Conservation (phyloP, 2,888 invertebrate species). For the Mythimna vitellina region DNA sequence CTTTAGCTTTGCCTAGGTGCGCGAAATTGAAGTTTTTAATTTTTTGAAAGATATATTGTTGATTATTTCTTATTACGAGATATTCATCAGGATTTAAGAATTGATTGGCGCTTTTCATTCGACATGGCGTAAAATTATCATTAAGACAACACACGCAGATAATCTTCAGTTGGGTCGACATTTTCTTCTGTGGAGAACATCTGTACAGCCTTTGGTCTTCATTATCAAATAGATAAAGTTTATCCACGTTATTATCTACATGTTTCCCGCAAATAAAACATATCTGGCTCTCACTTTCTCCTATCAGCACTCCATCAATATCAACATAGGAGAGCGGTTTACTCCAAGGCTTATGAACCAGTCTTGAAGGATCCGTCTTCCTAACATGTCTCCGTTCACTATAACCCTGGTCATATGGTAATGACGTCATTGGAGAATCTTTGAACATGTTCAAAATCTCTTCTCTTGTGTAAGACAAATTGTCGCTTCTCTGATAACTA, state of each 20-base stretch:
- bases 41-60: slow-evolving; percentile 86
- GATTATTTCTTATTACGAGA: slow-evolving; percentile 85
- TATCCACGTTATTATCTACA: slow-evolving; percentile 77
- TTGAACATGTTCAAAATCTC: slow-evolving; percentile 87
- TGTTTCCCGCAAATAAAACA: slow-evolving; percentile 84
- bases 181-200: slow-evolving; percentile 81
- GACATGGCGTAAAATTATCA: slow-evolving; percentile 80
- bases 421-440: slow-evolving; percentile 83
- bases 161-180: slow-evolving; percentile 81
- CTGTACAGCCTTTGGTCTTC: slow-evolving; percentile 85
- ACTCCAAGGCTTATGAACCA: slow-evolving; percentile 76
- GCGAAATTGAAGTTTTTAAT: slow-evolving; percentile 71
- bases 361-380: slow-evolving; percentile 84
- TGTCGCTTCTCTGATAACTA: slow-evolving; percentile 69
- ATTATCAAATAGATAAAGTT: slow-evolving; percentile 85
- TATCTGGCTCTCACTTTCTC: slow-evolving; percentile 77
- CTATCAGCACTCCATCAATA: slow-evolving; percentile 76
- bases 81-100: slow-evolving; percentile 82
- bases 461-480: slow-evolving; percentile 80
- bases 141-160: slow-evolving; percentile 83
- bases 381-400: slow-evolving; percentile 82
- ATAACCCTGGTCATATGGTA: slow-evolving; percentile 78
- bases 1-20: slow-evolving; percentile 59
- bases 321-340: slow-evolving; percentile 75
- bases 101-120: slow-evolving; percentile 82